Evolutionary conservation across 2,797 vertebrate species (phyloP).

Genomic region (Toxotes lorentzi): DNA sequence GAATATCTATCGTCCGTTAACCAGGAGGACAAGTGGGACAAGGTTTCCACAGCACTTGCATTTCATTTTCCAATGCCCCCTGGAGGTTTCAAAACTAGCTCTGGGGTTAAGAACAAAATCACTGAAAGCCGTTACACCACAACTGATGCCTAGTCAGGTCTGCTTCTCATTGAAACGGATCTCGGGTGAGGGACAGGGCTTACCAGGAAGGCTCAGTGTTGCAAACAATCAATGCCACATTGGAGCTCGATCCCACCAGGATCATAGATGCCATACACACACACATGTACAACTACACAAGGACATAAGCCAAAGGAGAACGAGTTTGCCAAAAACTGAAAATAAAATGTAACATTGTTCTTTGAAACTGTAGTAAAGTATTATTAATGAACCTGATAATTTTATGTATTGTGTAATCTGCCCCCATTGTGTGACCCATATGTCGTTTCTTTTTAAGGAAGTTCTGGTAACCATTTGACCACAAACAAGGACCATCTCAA

Average conservation of each 20-base stretch:
- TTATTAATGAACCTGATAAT: constrained; percentile 46
- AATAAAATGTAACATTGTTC: constrained; percentile 1
- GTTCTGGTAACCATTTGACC: constrained; percentile 41
- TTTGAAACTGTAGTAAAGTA: constrained; percentile 7
- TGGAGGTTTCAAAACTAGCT: constrained; percentile 75
- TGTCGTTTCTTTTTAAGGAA: constrained; percentile 43
- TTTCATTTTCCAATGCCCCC: constrained; percentile 78
- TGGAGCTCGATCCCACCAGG: constrained; percentile 38
- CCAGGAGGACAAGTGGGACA: constrained; percentile 24
- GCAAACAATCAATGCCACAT: constrained; percentile 78
- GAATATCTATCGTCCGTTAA: constrained; percentile 50
- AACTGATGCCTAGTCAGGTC: constrained; percentile 70
- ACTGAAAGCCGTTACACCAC: constrained; percentile 74
- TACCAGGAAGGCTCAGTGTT: constrained; percentile 49
- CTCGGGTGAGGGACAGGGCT: constrained; percentile 57
- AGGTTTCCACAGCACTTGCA: constrained; percentile 67
- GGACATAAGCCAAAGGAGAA: constrained; percentile 11
- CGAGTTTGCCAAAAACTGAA: not conserved
- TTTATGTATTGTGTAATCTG: constrained; percentile 37
- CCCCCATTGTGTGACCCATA: constrained; percentile 60
- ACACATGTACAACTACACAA: constrained; percentile 6
- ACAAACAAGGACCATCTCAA: no score
- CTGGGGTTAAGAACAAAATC: constrained; percentile 74
- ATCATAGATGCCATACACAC: constrained; percentile 34
- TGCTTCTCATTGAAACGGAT: constrained; percentile 78